Evolutionary conservation across 2,113 vertebrate species (phyloP), one percentile per base, ranked within the genome.

Genomic region (Marmota flaviventris): DNA sequence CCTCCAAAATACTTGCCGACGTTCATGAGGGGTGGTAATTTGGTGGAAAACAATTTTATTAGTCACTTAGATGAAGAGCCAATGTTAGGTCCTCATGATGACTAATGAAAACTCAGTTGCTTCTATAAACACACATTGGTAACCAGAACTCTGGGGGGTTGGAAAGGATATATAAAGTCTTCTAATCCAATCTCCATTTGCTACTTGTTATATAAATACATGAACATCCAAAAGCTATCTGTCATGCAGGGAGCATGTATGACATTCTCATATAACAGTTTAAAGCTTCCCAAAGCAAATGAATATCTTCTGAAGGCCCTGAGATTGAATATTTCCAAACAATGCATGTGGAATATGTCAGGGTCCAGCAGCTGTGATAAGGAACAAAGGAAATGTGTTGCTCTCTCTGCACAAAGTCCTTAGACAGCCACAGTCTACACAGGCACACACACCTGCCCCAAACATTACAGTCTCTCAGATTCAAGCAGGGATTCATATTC

Each of bases 91-190:
- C 29, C 27, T 45, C 20, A 4, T 25, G 58, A 24, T 18, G 7
- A 65, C 56, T 93, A 76, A 85, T 93, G 56, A 83, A 97, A 51
- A 25, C 39, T 16, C 88, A 63, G 16, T 20, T 84, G 93, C 53
- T 92, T 29, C n/a, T 14, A 79, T n/a, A 79, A 92, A 76, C 37
- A 72, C n/a, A 91, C 65, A 37, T 8, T 63, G 75, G 67, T 53
- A 81, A 75, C 48, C 34, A 89, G 58, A 58, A 93, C 42, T 89
- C 32, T 56, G 58, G 37, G 37, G 63, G 73, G 73, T 83, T 63
- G 42, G 78, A 97, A 91, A 93, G 86, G 90, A 96, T 96, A 90
- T 1, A 34, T 82, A 91, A 93, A 88, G 79, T 86, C 87, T 97
- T 96, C 95, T 51, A 70, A 88, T 24, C 42, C 91, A 25, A 12